Evolutionary conservation across 1,140 invertebrate species (phyloP).

Genomic region (Psilanteris sp.): DNA sequence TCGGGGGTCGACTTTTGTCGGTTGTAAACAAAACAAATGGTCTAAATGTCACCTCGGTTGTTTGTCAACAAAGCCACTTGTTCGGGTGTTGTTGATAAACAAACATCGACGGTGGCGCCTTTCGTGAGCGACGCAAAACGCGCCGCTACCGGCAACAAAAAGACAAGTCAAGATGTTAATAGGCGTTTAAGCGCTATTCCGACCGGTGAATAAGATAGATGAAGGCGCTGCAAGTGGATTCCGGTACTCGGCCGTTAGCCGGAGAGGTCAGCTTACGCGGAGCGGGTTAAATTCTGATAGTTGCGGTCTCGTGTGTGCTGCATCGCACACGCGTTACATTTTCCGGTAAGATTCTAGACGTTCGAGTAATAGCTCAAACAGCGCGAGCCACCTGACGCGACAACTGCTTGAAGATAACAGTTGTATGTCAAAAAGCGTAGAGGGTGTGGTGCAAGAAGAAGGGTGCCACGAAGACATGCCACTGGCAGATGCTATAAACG

Average conservation of each 20-base stretch:
- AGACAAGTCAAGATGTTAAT: too few species aligned
- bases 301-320: slow-evolving; percentile 31
- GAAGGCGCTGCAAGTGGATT: not conserved
- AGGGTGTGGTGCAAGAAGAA: slow-evolving; percentile 63
- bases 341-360: slow-evolving; percentile 50
- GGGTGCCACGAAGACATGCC: slow-evolving; percentile 60
- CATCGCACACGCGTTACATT: slow-evolving; percentile 44
- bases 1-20: too few species aligned
- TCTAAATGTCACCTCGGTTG: too few species aligned
- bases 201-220: too few species aligned
- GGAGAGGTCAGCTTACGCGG: slow-evolving; percentile 13
- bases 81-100: too few species aligned
- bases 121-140: too few species aligned
- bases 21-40: too few species aligned
- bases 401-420: slow-evolving; percentile 71
- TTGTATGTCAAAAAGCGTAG: slow-evolving; percentile 62
- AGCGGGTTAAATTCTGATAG: slow-evolving; percentile 40
- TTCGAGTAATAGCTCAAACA: slow-evolving; percentile 37
- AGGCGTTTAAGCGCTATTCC: too few species aligned
- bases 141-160: too few species aligned
- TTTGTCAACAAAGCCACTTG: too few species aligned
- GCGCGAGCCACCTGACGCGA: slow-evolving; percentile 73
- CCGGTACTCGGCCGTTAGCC: slow-evolving; percentile 21
- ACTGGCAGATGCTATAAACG: slow-evolving; percentile 69
- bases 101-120: too few species aligned